Conservation (phyloP, 2,797 vertebrate species). For the Muraenolepis orangiensis region DNA sequence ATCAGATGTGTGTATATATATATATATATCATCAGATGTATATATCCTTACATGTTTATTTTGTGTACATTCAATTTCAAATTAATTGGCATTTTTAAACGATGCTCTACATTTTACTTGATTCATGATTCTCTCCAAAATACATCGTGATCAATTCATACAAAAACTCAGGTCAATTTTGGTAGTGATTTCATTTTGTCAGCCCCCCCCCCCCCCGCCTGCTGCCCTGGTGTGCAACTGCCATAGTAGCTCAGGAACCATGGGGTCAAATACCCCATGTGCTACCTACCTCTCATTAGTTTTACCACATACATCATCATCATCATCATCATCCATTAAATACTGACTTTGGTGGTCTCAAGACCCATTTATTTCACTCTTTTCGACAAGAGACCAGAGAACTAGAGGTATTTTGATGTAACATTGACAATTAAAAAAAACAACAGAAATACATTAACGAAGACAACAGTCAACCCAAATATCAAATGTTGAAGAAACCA, state of each 20-base stretch:
- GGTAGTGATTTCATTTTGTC: neutral
- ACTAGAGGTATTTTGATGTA: slow-evolving; percentile 71
- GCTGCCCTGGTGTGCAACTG: neutral
- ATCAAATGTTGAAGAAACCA: slow-evolving; percentile 51
- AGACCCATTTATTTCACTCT: slow-evolving; percentile 23
- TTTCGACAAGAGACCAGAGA: slow-evolving; percentile 54
- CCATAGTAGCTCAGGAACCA: neutral
- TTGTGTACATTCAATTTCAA: neutral
- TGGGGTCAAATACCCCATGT: neutral
- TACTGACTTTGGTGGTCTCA: slow-evolving; percentile 5
- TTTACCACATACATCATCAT: neutral
- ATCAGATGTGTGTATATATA: no score
- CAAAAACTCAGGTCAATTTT: neutral
- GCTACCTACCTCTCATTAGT: neutral
- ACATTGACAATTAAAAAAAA: slow-evolving; percentile 46
- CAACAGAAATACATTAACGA: slow-evolving; percentile 34
- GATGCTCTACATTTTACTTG: neutral
- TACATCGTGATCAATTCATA: neutral
- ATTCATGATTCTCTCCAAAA: neutral
- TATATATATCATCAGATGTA: slow-evolving; percentile 6
- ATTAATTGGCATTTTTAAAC: neutral
- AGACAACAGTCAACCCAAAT: slow-evolving; percentile 60
- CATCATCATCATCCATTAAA: neutral
- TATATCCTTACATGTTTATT: slow-evolving; percentile 8
- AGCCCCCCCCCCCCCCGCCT: neutral